A percentile compares a stretch with the other conserved stretches of the same genome.
These are phyloP conservation scores for Synanthedon tipuliformis DNA, from an alignment of 2,888 invertebrate species.

Conservation along the genomic window DNA sequence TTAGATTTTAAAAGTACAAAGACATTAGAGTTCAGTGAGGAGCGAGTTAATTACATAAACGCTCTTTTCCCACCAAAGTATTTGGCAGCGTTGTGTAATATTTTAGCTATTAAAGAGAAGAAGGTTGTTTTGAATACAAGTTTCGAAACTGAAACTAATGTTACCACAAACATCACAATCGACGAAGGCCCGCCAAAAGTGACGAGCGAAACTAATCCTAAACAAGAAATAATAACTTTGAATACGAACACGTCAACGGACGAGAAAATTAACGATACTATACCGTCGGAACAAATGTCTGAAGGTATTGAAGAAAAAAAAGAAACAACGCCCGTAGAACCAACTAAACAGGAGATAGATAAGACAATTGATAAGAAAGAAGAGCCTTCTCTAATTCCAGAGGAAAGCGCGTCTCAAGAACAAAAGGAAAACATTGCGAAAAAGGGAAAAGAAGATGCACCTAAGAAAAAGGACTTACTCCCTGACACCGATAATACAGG, in stretches of 20 bases:
- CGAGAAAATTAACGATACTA: constrained; percentile 40
- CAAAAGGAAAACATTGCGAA: constrained; percentile 17
- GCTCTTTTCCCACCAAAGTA: constrained; percentile 76
- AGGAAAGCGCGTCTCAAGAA: constrained; percentile 32
- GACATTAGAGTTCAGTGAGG: constrained; percentile 57
- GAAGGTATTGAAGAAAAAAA: constrained; percentile 20
- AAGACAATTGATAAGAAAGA: constrained; percentile 31
- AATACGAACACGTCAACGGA: constrained; percentile 39
- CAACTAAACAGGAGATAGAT: constrained; percentile 36
- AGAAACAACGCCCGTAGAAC: constrained; percentile 31
- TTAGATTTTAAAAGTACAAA: constrained; percentile 73
- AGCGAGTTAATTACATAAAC: constrained; percentile 70
- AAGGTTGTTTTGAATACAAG: constrained; percentile 76
- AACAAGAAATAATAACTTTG: constrained; percentile 44
- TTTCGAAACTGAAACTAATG: constrained; percentile 62
- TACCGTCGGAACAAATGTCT: constrained; percentile 34
- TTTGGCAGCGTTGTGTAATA: constrained; percentile 82
- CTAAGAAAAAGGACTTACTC: constrained; percentile 3
- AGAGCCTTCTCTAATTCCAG: constrained; percentile 19
- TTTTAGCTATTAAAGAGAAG: constrained; percentile 75
- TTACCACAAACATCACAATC: constrained; percentile 54
- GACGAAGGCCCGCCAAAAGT: constrained; percentile 42
- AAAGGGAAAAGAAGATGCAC: neutral
- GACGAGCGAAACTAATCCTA: constrained; percentile 40
- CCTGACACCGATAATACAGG: constrained; percentile 26